phyloP scores from a whole-genome alignment of 2,797 vertebrate genomes.

The Muscicapa comitata region DNA sequence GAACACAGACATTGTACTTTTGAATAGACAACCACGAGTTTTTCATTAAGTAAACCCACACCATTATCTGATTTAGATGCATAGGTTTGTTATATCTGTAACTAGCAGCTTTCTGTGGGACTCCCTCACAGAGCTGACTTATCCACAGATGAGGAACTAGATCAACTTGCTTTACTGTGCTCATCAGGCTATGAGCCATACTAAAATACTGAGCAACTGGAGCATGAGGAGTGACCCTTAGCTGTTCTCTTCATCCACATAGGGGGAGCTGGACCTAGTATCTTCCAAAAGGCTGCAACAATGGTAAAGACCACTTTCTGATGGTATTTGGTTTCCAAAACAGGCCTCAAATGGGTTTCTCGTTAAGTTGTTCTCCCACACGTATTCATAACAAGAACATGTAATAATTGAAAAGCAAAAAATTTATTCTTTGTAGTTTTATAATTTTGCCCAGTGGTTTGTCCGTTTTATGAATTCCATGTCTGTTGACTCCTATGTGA shows the following conservation, averaged over 20 bases:
- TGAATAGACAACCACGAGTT: background rate
- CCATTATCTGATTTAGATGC: background rate
- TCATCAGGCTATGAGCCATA: background rate
- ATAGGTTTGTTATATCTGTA: background rate
- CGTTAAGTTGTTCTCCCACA: background rate
- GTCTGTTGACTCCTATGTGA: background rate
- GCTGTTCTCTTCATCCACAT: background rate
- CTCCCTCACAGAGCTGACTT: background rate
- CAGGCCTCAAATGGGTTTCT: background rate
- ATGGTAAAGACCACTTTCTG: background rate
- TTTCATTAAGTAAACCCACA: background rate
- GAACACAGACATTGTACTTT: background rate
- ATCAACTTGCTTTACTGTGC: background rate
- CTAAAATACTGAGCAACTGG: background rate
- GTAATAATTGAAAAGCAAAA: background rate
- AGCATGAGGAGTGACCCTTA: background rate
- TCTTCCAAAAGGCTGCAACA: background rate
- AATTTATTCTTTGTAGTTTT: background rate
- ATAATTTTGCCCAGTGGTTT: background rate
- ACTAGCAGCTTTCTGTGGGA: background rate
- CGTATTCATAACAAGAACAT: background rate
- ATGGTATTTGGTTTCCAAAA: background rate
- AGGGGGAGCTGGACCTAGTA: background rate
- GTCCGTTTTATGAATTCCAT: background rate
- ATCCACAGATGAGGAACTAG: background rate